Evolutionary conservation across 2,113 vertebrate species (phyloP).

Genomic region (Dipodomys ordii): DNA sequence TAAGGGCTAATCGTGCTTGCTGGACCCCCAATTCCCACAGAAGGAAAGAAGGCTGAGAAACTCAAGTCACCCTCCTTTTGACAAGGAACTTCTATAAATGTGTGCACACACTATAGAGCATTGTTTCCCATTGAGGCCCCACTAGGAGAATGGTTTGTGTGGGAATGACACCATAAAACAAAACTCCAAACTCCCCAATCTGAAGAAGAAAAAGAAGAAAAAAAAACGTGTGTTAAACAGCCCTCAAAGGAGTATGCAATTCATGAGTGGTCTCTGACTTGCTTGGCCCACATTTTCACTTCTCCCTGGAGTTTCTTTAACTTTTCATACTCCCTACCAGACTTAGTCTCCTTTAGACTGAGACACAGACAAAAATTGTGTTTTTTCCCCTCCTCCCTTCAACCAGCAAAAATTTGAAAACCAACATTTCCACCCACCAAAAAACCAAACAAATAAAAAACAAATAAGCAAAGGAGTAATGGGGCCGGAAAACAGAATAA

Average conservation of each 20-base stretch:
- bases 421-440: background rate
- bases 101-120: background rate
- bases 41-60: background rate
- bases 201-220: constrained; percentile 26
- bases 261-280: constrained; percentile 29
- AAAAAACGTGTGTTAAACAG: constrained; percentile 23
- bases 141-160: constrained; percentile 53
- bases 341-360: constrained; percentile 1
- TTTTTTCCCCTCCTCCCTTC: constrained; percentile 32
- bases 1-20: background rate
- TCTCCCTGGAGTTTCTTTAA: constrained; percentile 52
- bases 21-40: background rate
- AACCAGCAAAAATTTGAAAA: constrained; percentile 27
- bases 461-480: background rate
- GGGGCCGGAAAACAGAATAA: background rate
- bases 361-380: background rate
- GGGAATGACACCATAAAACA: constrained; percentile 55
- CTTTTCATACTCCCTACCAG: constrained; percentile 29
- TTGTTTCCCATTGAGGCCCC: constrained; percentile 39
- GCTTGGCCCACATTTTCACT: background rate
- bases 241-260: constrained; percentile 18
- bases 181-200: constrained; percentile 40
- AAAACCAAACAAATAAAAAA: background rate
- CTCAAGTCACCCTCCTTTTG: background rate
- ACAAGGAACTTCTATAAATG: background rate